Evolutionary conservation across 2,797 vertebrate genomes (phyloP).

Genomic region (Danio jaintianensis): DNA sequence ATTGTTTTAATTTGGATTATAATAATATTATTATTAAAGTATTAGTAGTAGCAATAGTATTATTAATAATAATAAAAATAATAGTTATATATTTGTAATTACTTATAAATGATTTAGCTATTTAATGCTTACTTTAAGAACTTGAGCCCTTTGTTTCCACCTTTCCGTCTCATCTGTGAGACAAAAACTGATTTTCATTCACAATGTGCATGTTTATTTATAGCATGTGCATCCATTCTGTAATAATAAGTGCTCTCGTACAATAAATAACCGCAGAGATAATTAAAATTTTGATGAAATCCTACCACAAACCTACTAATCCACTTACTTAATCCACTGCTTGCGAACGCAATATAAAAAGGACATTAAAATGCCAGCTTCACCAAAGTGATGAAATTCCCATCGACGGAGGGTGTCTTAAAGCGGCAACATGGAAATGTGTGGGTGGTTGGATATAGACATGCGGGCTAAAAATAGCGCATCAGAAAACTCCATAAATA

Average conservation of each 20-base stretch:
- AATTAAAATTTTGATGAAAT: neutral
- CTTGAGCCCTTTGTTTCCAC: neutral
- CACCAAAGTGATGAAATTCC: constrained; percentile 32
- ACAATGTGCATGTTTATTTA: neutral
- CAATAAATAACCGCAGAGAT: neutral
- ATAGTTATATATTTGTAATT: too few species aligned
- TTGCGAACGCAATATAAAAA: neutral
- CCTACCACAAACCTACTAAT: constrained; percentile 1
- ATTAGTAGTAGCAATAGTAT: too few species aligned
- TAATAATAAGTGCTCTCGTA: neutral
- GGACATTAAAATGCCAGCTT: neutral
- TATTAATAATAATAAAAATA: too few species aligned
- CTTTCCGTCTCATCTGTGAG: neutral
- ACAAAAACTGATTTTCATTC: neutral
- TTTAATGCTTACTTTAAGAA: neutral
- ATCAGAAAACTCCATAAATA: constrained; percentile 74
- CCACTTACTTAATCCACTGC: neutral
- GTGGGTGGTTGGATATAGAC: constrained; percentile 63
- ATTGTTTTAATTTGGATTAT: too few species aligned
- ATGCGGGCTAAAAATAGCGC: constrained; percentile 70
- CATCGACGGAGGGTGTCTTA: constrained; percentile 25
- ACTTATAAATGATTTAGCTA: neutral
- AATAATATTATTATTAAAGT: too few species aligned
- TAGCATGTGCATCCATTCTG: neutral
- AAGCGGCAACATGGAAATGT: constrained; percentile 62